Evolutionary conservation across 2,113 vertebrate species (phyloP).

Genomic region (Grammatotria lemairii): DNA sequence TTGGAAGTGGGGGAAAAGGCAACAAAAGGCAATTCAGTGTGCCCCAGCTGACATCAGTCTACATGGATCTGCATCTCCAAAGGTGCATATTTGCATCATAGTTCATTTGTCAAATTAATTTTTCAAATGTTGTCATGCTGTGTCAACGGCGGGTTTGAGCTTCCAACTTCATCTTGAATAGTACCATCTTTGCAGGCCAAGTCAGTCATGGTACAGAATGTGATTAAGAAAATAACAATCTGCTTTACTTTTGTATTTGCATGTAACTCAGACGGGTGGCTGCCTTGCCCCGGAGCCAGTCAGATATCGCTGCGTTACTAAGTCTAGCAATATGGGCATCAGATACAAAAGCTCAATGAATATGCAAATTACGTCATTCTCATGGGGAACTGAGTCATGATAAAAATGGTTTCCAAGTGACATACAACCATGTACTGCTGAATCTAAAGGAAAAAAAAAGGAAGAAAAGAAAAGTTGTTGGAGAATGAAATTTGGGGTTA

Average conservation of each 20-base stretch:
- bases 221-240: conserved; percentile 23
- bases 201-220: conserved; percentile 15
- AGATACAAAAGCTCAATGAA: conserved; percentile 24
- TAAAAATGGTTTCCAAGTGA: background rate
- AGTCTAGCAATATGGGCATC: conserved; percentile 13
- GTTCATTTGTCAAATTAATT: conserved; percentile 51
- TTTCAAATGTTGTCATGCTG: conserved; percentile 34
- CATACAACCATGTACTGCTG: background rate
- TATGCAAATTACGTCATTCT: conserved; percentile 36
- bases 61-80: conserved; percentile 29
- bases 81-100: conserved; percentile 51
- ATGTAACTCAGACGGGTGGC: conserved; percentile 53
- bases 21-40: conserved; percentile 10
- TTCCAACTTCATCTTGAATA: background rate
- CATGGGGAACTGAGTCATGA: conserved; percentile 1
- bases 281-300: conserved; percentile 34
- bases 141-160: conserved; percentile 14
- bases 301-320: conserved; percentile 23
- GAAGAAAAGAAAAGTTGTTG: background rate
- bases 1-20: background rate
- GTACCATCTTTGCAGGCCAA: background rate
- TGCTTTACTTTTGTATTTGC: conserved; percentile 50
- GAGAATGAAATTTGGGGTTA: background rate
- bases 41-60: conserved; percentile 7
- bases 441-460: background rate